Evolutionary conservation across 2,113 vertebrate genomes (phyloP).

Genomic region (Leptosomus discolor): DNA sequence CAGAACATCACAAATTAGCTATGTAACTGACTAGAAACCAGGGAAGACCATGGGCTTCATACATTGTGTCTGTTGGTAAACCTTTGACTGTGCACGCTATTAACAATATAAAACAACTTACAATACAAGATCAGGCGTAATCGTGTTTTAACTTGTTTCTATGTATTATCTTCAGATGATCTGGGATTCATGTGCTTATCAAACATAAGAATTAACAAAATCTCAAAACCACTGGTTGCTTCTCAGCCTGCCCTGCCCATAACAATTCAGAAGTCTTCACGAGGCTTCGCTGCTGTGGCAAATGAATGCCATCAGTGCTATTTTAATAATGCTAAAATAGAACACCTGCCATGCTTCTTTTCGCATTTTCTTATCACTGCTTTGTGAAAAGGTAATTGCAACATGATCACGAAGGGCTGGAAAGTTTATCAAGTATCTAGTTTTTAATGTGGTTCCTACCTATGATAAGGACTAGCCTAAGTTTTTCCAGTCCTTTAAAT

Average conservation of each 20-base stretch:
- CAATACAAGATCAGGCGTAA: neutral
- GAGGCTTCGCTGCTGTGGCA: neutral
- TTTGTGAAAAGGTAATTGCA: neutral
- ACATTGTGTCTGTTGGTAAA: neutral
- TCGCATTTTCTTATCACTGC: neutral
- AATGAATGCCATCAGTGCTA: neutral
- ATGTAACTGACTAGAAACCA: neutral
- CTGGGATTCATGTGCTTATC: neutral
- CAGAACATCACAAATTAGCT: neutral
- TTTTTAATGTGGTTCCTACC: neutral
- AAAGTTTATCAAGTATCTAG: neutral
- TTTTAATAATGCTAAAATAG: neutral
- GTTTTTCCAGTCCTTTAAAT: neutral
- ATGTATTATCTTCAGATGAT: neutral
- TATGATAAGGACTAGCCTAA: neutral
- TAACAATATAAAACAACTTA: neutral
- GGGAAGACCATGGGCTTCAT: neutral
- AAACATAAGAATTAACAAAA: neutral
- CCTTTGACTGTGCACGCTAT: neutral
- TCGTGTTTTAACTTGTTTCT: neutral
- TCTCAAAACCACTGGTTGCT: neutral
- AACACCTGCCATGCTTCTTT: neutral
- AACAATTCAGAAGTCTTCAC: neutral
- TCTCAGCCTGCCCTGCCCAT: neutral
- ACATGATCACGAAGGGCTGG: neutral